Evolutionary conservation across 2,888 invertebrate species (phyloP).

Genomic region (Mechanitis messenoides): DNA sequence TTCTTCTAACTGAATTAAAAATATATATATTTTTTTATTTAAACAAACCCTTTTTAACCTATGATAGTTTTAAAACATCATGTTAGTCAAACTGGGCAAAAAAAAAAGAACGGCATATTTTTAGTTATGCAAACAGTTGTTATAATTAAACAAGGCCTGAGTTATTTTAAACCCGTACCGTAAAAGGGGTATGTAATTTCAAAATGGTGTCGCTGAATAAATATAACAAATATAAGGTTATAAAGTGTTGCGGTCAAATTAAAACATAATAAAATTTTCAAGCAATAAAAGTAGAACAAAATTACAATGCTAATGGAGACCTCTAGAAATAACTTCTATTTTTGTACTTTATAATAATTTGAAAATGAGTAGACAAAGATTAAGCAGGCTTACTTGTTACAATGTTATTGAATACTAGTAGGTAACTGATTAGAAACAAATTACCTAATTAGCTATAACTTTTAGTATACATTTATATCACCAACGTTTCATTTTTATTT

Average conservation of each 20-base stretch:
- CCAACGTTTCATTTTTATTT: no score
- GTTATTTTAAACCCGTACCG: background rate
- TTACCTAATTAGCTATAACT: no score
- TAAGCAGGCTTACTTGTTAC: background rate
- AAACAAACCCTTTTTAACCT: no score
- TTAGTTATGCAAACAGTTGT: no score
- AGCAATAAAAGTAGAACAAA: conserved; percentile 43
- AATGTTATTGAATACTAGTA: no score
- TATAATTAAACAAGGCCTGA: background rate
- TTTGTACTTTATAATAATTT: conserved; percentile 42
- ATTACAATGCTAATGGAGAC: conserved; percentile 57
- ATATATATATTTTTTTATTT: no score
- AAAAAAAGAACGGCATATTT: no score
- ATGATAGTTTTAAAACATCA: no score
- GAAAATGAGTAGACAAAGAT: conserved; percentile 30
- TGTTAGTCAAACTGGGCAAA: no score
- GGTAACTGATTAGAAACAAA: no score
- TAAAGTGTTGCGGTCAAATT: conserved; percentile 31
- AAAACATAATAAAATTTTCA: conserved; percentile 50
- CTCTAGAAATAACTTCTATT: conserved; percentile 39
- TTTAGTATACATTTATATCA: no score
- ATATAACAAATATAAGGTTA: conserved; percentile 13
- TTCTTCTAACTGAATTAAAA: no score
- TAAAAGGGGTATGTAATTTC: background rate
- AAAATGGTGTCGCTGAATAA: conserved; percentile 18